phyloP scores from a whole-genome alignment of 2,888 invertebrate species.

The Epirrhoe tristata region DNA sequence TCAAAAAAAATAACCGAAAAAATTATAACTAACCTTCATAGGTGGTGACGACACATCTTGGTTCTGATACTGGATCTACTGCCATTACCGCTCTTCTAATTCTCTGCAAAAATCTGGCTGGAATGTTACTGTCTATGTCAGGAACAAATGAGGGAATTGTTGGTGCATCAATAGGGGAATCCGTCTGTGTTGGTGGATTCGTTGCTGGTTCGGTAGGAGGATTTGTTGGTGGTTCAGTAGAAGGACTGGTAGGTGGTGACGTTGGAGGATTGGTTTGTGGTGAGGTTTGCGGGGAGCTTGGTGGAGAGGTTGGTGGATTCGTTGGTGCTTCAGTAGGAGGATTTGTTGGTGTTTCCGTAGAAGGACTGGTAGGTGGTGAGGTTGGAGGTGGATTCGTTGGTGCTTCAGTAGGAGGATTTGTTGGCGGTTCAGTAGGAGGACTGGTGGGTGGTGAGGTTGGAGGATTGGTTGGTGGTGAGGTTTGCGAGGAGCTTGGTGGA shows the following conservation, averaged over 20 bases:
- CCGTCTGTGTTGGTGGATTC: not conserved
- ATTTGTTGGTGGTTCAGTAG: not conserved
- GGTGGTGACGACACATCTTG: constrained; percentile 57
- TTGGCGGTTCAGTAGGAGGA: constrained; percentile 4
- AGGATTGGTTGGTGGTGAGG: constrained; percentile 7
- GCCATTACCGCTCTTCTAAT: constrained; percentile 37
- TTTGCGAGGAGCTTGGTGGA: no score
- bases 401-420: not conserved
- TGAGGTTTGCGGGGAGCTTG: not conserved
- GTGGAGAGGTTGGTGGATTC: not conserved
- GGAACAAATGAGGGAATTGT: not conserved
- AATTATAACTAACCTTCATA: constrained; percentile 52
- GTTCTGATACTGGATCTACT: constrained; percentile 42
- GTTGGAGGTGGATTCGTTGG: constrained; percentile 7
- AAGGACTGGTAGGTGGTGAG: not conserved
- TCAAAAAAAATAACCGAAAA: not conserved
- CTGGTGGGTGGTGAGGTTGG: constrained; percentile 6
- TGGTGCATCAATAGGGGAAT: not conserved
- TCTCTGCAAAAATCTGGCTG: constrained; percentile 24
- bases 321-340: constrained; percentile 12
- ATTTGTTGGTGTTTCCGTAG: constrained; percentile 1
- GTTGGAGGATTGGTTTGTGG: not conserved
- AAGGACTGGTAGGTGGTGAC: not conserved
- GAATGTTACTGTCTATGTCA: constrained; percentile 2
- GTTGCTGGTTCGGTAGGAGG: not conserved